Evolutionary conservation across 2,888 invertebrate genomes (phyloP).

Genomic region (Ochropacha duplaris): DNA sequence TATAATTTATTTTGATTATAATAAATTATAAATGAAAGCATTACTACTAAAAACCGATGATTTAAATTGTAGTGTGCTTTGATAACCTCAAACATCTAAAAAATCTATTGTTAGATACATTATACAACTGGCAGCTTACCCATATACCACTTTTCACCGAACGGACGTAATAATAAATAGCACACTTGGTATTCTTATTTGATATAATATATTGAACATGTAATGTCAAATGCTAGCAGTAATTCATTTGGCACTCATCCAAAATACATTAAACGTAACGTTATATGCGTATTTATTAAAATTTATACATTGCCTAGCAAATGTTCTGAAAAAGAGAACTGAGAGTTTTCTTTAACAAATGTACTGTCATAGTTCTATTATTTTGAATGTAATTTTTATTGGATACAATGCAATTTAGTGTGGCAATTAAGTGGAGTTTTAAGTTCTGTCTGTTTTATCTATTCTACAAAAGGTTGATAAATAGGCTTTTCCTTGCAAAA

Average conservation of each 20-base stretch:
- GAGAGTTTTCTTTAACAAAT: not conserved
- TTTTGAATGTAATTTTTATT: not conserved
- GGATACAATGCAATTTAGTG: not conserved
- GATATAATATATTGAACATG: conserved; percentile 2
- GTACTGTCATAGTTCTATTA: not conserved
- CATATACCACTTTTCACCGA: not conserved
- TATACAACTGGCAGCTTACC: not conserved
- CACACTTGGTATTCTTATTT: not conserved
- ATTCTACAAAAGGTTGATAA: not conserved
- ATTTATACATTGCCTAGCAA: not conserved
- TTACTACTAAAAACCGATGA: no score
- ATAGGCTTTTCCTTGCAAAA: no score
- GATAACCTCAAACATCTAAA: not conserved
- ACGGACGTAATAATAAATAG: not conserved
- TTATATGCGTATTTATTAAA: not conserved
- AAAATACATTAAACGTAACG: conserved; percentile 11
- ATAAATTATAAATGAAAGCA: no score
- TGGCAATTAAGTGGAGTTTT: not conserved
- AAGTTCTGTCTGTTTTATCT: not conserved
- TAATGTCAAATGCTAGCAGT: conserved; percentile 8
- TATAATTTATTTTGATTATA: no score
- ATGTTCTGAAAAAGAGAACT: not conserved
- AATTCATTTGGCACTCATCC: conserved; percentile 29
- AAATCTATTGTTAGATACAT: not conserved
- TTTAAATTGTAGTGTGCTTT: not conserved